phyloP scores from a whole-genome alignment of 2,113 vertebrate species.

The Petroica traversi region DNA sequence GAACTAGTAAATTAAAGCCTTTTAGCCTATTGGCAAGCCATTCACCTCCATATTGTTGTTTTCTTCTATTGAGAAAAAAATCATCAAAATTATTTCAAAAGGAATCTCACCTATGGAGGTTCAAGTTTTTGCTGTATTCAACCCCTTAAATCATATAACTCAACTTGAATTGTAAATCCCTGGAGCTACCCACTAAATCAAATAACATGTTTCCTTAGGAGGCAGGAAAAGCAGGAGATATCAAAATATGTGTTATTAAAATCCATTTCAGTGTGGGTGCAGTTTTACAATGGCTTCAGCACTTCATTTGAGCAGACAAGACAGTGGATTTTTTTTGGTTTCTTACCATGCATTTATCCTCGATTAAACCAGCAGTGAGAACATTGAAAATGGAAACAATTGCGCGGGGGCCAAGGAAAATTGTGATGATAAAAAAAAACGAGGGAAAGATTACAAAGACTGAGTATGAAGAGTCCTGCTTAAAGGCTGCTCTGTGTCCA shows the following conservation, averaged over 20 bases:
- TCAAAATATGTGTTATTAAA: background rate
- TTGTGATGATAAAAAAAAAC: background rate
- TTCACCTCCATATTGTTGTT: background rate
- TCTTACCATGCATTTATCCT: background rate
- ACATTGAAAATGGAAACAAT: background rate
- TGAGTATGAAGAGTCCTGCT: background rate
- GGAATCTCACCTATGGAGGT: background rate
- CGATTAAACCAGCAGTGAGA: background rate
- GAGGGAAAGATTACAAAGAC: background rate
- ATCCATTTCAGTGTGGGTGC: background rate
- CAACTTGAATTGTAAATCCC: background rate
- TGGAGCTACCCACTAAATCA: conserved; percentile 3
- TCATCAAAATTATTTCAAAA: background rate
- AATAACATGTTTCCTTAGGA: background rate
- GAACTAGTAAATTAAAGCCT: background rate
- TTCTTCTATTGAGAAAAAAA: background rate
- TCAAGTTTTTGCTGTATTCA: background rate
- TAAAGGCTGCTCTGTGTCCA: background rate
- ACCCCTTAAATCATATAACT: background rate
- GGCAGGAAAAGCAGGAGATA: background rate
- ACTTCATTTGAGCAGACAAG: background rate
- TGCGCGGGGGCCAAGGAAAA: background rate
- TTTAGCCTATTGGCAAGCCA: background rate
- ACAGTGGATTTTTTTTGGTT: background rate
- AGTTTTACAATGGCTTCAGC: background rate